phyloP scores from a whole-genome alignment of 2,797 vertebrate species.

The Gobio occitaniae region DNA sequence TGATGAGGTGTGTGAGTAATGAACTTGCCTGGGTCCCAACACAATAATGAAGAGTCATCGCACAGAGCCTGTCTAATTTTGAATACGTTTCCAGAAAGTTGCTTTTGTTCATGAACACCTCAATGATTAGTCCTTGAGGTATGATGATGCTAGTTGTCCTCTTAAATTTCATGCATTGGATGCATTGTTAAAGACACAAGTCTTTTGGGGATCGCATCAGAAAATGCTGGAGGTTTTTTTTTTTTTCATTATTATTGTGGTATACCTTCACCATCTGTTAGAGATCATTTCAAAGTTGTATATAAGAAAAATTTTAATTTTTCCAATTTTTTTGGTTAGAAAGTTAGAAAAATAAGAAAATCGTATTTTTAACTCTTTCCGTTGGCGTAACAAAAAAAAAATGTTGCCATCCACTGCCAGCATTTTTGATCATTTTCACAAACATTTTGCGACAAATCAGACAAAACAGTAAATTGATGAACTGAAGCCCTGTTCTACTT shows the following conservation, averaged over 20 bases:
- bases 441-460: too few species aligned
- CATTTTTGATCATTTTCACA: too few species aligned
- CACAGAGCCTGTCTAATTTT: constrained; percentile 9
- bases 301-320: too few species aligned
- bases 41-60: not conserved
- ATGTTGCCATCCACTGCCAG: too few species aligned
- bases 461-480: too few species aligned
- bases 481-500: too few species aligned
- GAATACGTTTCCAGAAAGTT: not conserved
- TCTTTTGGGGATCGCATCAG: not conserved
- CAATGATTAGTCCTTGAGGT: constrained; percentile 10
- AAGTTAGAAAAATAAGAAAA: too few species aligned
- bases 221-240: not conserved
- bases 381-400: too few species aligned
- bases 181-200: not conserved
- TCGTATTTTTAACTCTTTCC: too few species aligned
- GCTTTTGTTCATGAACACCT: constrained; percentile 16
- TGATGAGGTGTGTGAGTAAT: constrained; percentile 60
- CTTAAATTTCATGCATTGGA: not conserved
- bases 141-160: not conserved
- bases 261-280: not conserved
- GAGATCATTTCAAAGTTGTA: not conserved
- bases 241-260: not conserved
- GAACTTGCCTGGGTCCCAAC: constrained; percentile 46
- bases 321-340: not conserved